These are phyloP conservation scores for Hyaena hyaena DNA, from an alignment of 2,113 vertebrate species.

Conservation along the genomic window DNA sequence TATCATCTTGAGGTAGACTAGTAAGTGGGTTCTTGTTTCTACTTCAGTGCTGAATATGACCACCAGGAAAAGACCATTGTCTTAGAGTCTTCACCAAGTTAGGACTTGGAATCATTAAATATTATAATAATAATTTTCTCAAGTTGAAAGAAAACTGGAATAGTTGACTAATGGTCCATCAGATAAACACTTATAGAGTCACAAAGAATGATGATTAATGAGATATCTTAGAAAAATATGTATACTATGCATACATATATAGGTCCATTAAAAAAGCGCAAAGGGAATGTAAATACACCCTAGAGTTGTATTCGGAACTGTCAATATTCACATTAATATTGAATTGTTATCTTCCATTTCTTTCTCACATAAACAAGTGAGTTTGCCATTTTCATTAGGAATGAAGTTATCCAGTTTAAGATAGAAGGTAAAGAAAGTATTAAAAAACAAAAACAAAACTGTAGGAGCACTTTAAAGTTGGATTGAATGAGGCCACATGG, in stretches of 20 bases:
- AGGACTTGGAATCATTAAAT: not conserved
- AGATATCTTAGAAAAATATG: not conserved
- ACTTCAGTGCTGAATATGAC: not conserved
- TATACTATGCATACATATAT: not conserved
- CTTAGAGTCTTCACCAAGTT: not conserved
- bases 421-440: not conserved
- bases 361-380: not conserved
- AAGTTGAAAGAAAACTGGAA: conserved; percentile 1
- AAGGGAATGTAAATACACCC: not conserved
- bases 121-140: not conserved
- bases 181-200: not conserved
- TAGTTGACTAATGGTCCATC: not conserved
- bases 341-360: not conserved
- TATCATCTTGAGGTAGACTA: not conserved
- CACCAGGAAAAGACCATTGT: not conserved
- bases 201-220: not conserved
- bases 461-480: not conserved
- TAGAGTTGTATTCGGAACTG: not conserved
- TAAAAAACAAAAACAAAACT: not conserved
- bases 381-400: not conserved
- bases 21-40: not conserved
- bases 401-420: not conserved
- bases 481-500: not conserved
- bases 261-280: not conserved
- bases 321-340: not conserved